Evolutionary conservation across 2,888 invertebrate species (phyloP).

Genomic region (Slavum lentiscoides): DNA sequence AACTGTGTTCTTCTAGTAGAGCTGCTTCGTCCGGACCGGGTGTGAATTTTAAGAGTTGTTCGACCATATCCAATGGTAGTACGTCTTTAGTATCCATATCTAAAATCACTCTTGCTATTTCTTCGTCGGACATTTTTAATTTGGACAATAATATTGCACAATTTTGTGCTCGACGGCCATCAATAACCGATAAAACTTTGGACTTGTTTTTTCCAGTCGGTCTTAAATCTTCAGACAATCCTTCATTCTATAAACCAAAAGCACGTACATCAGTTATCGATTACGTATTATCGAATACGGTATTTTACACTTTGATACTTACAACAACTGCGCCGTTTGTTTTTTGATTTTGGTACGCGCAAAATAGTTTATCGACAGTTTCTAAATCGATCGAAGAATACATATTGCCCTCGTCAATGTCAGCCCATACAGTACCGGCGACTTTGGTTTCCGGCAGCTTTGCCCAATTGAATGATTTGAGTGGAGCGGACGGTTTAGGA

Average conservation of each 20-base stretch:
- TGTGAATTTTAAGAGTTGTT: slow-evolving; percentile 94
- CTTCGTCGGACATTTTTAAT: slow-evolving; percentile 93
- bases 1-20: slow-evolving; percentile 87
- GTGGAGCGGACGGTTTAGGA: slow-evolving; percentile 87
- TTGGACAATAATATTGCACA: slow-evolving; percentile 95
- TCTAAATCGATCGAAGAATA: slow-evolving; percentile 90
- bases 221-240: slow-evolving; percentile 84
- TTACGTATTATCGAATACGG: neutral
- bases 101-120: slow-evolving; percentile 88
- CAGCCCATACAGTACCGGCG: slow-evolving; percentile 93
- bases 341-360: slow-evolving; percentile 91
- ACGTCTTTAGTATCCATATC: slow-evolving; percentile 95
- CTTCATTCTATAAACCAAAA: slow-evolving; percentile 69
- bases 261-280: neutral
- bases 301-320: slow-evolving; percentile 58
- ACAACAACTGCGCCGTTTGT: slow-evolving; percentile 66
- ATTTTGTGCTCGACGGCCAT: slow-evolving; percentile 93
- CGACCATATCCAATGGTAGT: slow-evolving; percentile 96
- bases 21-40: slow-evolving; percentile 94
- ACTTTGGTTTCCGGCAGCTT: slow-evolving; percentile 89
- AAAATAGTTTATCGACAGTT: slow-evolving; percentile 89
- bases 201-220: slow-evolving; percentile 77
- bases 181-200: slow-evolving; percentile 89
- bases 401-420: slow-evolving; percentile 87
- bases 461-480: slow-evolving; percentile 98